Base-by-base conservation (phyloP, 2,113 vertebrate species). In the Serinus canaria region DNA sequence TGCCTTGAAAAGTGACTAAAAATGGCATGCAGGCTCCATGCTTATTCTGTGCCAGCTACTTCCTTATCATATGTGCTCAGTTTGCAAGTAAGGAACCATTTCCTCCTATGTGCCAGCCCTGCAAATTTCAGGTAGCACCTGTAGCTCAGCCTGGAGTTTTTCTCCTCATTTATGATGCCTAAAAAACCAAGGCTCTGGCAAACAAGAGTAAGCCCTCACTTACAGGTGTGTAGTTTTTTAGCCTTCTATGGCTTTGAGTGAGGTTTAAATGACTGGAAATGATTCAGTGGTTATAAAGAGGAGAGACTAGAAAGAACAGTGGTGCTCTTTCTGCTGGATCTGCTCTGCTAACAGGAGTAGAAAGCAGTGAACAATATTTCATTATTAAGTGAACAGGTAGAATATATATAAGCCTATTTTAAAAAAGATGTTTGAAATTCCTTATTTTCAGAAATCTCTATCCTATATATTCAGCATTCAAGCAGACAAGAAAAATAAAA, bases 191-290 rank as follows among this genome's bases (percentile, higher is more conserved):
- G 41, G 23, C 46, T 89, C 55, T 39, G 80, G 49, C 28, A 56
- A 68, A 56, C 0, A 7, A 64, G 41, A 60, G 15, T 53, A 75
- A 90, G 30, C 56, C 27, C 47, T 93, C 39, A 20, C 31, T 79
- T 79, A 66, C 15, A 30, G 0, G 0, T 47, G 25, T 79, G 62
- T 28, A 62, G 35, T 69, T 82, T 76, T 76, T 37, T 49, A 84
- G 31, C 66, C 31, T 94, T 81, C 76, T 78, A 7, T 68, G 64
- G 39, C 31, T 92, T 87, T 81, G 69, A 9, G 0, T 75, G 72
- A 87, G 64, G 60, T 89, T 93, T 96, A 87, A 83, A 76, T 79
- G 74, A 60, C 68, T 94, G 81, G 41, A 92, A 92, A 68, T 22
- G 4, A 66, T 94, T 89, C 69, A 77, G 49, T 89, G 58, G 47